Conservation (phyloP, 2,888 invertebrate species). For the Griposia aprilina region DNA sequence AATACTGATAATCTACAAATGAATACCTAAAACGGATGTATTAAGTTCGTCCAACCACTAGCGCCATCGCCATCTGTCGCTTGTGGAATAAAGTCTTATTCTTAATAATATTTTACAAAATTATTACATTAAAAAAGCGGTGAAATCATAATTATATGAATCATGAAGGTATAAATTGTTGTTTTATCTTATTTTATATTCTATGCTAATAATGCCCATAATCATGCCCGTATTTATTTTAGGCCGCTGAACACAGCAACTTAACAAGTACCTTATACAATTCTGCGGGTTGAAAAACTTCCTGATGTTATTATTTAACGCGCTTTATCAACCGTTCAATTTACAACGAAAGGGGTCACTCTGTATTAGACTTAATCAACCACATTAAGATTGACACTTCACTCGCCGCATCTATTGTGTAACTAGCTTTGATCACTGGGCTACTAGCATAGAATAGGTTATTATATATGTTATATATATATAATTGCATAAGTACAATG, state of each 20-base stretch:
- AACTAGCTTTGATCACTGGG: conserved; percentile 10
- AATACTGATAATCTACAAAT: too few species aligned
- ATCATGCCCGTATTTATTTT: conserved; percentile 3
- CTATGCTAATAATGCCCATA: too few species aligned
- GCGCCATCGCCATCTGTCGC: too few species aligned
- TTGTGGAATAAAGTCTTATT: too few species aligned
- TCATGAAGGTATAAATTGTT: neutral
- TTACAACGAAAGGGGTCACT: conserved; percentile 43
- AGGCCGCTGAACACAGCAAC: neutral
- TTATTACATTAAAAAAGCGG: too few species aligned
- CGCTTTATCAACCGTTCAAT: conserved; percentile 32
- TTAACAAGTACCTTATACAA: neutral
- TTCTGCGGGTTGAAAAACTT: conserved; percentile 15
- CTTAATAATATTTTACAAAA: too few species aligned
- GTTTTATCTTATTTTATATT: neutral
- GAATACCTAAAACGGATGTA: too few species aligned
- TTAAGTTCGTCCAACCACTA: too few species aligned
- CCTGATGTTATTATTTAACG: conserved; percentile 16
- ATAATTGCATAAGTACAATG: conserved; percentile 1
- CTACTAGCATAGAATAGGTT: neutral
- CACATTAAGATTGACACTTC: conserved; percentile 61
- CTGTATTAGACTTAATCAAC: conserved; percentile 28
- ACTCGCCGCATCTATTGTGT: conserved; percentile 29
- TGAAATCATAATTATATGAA: neutral
- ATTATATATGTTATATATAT: too few species aligned